phyloP scores from a whole-genome alignment of 2,888 invertebrate genomes.

The Julus scandinavius region DNA sequence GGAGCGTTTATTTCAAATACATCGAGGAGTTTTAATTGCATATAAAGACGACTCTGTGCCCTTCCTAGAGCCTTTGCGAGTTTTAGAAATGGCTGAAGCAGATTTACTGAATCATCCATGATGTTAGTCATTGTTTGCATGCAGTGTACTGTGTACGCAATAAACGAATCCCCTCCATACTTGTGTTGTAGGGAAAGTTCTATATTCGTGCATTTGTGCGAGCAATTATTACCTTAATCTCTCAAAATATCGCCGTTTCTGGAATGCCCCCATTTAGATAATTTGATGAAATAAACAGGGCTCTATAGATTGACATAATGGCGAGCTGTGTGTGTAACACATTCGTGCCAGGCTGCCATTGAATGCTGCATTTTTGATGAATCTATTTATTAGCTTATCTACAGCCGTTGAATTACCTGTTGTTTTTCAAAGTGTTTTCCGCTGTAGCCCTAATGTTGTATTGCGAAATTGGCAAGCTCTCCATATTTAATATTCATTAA shows the following conservation, averaged over 20 bases:
- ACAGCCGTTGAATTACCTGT: not conserved
- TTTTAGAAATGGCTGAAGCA: too few species aligned
- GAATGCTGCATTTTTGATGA: conserved; percentile 7
- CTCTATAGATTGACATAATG: not conserved
- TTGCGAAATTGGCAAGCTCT: not conserved
- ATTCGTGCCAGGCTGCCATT: not conserved
- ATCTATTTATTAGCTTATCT: not conserved
- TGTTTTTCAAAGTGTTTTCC: not conserved
- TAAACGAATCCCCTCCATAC: not conserved
- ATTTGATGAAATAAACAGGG: not conserved
- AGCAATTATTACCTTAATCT: not conserved
- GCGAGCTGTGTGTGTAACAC: not conserved
- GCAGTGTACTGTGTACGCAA: not conserved
- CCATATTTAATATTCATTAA: not conserved
- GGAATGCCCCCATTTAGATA: not conserved
- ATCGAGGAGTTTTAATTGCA: too few species aligned
- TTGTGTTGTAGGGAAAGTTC: not conserved
- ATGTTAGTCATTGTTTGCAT: not conserved
- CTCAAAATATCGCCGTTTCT: not conserved
- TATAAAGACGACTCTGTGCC: too few species aligned
- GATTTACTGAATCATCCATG: not conserved
- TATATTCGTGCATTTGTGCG: not conserved
- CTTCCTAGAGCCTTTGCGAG: too few species aligned
- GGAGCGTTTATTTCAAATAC: too few species aligned
- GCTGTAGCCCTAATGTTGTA: not conserved